Evolutionary conservation across 2,113 vertebrate species (phyloP).

Genomic region (Antidorcas marsupialis): DNA sequence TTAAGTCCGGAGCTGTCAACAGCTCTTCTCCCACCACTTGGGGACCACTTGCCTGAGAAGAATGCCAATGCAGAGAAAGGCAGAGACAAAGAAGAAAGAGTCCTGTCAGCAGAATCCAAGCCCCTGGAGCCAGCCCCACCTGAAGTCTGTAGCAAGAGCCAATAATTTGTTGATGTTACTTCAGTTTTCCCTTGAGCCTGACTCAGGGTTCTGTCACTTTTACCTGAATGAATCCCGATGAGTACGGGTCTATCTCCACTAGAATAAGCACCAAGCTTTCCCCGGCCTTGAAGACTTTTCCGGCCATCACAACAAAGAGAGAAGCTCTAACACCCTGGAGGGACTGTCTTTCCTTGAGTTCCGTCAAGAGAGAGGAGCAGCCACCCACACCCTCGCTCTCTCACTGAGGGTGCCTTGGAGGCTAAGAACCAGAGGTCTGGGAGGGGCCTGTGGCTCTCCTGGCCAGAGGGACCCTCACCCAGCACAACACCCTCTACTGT

Average conservation of each 20-base stretch:
- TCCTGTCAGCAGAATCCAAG: background rate
- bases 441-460: background rate
- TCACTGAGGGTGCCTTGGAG: accelerated
- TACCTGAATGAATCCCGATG: background rate
- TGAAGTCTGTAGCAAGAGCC: background rate
- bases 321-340: background rate
- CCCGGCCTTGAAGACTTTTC: background rate
- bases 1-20: background rate
- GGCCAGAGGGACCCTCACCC: background rate
- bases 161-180: background rate
- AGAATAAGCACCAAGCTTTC: background rate
- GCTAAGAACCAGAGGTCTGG: background rate
- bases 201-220: background rate
- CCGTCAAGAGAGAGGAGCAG: background rate
- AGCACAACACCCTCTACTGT: background rate
- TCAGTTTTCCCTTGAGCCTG: background rate
- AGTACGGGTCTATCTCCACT: accelerated
- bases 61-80: background rate
- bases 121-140: background rate
- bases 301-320: accelerated
- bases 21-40: background rate
- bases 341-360: background rate
- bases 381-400: background rate
- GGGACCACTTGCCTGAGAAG: background rate
- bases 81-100: background rate